Percentiles rank a stretch among this genome's conserved stretches.
Evolutionary conservation across 2,797 vertebrate species (phyloP).

Genomic region (Diglossa cyanea): DNA sequence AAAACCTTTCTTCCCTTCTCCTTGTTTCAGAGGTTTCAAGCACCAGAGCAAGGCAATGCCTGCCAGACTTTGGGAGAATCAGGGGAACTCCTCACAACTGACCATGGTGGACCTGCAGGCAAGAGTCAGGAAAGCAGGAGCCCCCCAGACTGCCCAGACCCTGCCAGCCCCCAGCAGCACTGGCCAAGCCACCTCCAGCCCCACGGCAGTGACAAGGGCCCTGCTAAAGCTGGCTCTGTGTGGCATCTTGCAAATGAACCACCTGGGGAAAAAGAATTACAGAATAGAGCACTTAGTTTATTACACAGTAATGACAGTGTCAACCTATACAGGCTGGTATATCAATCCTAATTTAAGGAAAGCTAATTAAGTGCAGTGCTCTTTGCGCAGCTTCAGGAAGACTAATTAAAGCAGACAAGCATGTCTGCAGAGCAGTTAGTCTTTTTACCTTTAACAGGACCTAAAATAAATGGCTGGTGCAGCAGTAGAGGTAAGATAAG

Average conservation of each 20-base stretch:
- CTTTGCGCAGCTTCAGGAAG: slow-evolving; percentile 6
- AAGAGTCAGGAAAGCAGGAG: not conserved
- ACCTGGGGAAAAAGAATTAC: not conserved
- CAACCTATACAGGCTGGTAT: not conserved
- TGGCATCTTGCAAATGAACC: not conserved
- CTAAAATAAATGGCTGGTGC: slow-evolving; percentile 15
- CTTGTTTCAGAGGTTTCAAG: not conserved
- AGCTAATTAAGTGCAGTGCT: slow-evolving; percentile 41
- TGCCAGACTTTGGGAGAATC: not conserved
- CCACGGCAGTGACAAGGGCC: not conserved
- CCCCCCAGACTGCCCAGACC: not conserved
- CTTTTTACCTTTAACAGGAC: slow-evolving; percentile 33
- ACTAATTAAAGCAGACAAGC: slow-evolving; percentile 44
- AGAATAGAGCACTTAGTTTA: slow-evolving; percentile 2
- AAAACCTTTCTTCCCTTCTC: not conserved
- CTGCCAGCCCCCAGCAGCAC: not conserved
- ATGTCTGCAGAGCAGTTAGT: slow-evolving; percentile 13
- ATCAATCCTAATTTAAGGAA: slow-evolving; percentile 58
- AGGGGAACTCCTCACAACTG: fast-evolving
- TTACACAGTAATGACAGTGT: not conserved
- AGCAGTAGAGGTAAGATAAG: slow-evolving; percentile 2
- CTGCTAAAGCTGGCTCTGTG: not conserved
- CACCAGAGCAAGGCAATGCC: not conserved
- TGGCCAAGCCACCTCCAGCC: not conserved
- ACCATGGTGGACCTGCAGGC: not conserved